These are phyloP conservation scores for Enteromius fasciolatus DNA, from an alignment of 2,797 vertebrate genomes.

Conservation along the genomic window DNA sequence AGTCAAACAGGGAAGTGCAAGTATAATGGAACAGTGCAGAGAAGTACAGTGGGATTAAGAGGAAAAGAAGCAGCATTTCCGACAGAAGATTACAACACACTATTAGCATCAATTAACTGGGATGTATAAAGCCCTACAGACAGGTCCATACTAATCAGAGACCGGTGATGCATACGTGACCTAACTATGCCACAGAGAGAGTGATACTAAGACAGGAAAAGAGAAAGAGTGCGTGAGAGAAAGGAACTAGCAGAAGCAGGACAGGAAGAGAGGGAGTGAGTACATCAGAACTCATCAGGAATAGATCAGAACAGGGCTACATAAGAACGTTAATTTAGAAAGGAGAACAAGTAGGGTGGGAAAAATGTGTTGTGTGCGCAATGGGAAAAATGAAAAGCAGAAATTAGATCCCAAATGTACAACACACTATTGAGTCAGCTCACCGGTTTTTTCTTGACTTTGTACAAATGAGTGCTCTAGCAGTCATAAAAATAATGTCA, in stretches of 20 bases:
- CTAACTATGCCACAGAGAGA: conserved; percentile 40
- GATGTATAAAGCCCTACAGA: conserved; percentile 39
- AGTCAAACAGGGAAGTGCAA: background rate
- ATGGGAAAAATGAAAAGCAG: conserved; percentile 5
- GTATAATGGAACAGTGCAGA: background rate
- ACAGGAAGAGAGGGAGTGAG: conserved; percentile 25
- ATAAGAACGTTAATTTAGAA: conserved; percentile 11
- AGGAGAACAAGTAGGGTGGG: background rate
- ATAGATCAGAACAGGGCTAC: conserved; percentile 6
- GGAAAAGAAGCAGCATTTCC: conserved; percentile 19
- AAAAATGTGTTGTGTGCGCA: background rate
- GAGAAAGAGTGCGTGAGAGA: background rate
- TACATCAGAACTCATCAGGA: background rate
- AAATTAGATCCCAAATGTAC: conserved; percentile 2
- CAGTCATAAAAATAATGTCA: conserved; percentile 2
- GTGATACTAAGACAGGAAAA: conserved; percentile 20
- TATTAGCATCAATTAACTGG: conserved; percentile 50
- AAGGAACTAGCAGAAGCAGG: conserved; percentile 12
- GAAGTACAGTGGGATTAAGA: conserved; percentile 25
- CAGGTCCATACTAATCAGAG: conserved; percentile 45
- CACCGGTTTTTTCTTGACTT: background rate
- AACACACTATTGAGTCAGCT: conserved; percentile 24
- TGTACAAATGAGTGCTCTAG: background rate
- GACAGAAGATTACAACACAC: conserved; percentile 45
- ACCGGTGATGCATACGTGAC: conserved; percentile 29